A percentile compares a stretch with the other conserved stretches of the same genome.
These are phyloP conservation scores for Brenthis daphne DNA, from an alignment of 2,888 invertebrate genomes.

Conservation along the genomic window DNA sequence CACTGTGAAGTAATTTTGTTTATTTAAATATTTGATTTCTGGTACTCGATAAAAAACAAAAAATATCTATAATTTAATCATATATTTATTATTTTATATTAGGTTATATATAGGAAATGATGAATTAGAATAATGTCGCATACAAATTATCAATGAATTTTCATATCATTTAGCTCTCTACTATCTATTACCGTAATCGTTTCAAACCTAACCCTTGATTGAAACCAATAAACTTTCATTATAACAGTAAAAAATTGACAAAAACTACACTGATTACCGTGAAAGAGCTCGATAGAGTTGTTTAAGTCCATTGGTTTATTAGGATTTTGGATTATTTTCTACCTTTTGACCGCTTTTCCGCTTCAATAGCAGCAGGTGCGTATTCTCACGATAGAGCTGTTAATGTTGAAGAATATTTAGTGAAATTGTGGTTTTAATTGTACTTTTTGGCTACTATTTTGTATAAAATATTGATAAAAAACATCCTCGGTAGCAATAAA, in stretches of 20 bases:
- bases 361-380: constrained; percentile 73
- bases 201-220: constrained; percentile 3
- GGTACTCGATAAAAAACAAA: no score
- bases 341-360: constrained; percentile 77
- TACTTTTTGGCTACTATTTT: no score
- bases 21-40: no score
- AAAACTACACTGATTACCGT: constrained; percentile 50
- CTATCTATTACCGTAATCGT: neutral
- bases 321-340: constrained; percentile 78
- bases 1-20: no score
- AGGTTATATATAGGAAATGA: no score
- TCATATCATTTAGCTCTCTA: neutral
- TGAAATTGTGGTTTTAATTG: constrained; percentile 3
- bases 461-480: no score
- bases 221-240: constrained; percentile 18
- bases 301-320: constrained; percentile 68
- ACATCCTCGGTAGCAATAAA: no score
- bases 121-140: no score
- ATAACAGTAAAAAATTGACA: constrained; percentile 15
- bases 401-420: constrained; percentile 59
- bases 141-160: no score
- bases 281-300: constrained; percentile 64
- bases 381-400: constrained; percentile 74
- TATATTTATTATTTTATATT: no score
- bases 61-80: no score